A percentile compares a stretch with the other conserved stretches of the same genome.
Conservation (phyloP, 2,888 invertebrate species). For the Teleogryllus oceanicus region DNA sequence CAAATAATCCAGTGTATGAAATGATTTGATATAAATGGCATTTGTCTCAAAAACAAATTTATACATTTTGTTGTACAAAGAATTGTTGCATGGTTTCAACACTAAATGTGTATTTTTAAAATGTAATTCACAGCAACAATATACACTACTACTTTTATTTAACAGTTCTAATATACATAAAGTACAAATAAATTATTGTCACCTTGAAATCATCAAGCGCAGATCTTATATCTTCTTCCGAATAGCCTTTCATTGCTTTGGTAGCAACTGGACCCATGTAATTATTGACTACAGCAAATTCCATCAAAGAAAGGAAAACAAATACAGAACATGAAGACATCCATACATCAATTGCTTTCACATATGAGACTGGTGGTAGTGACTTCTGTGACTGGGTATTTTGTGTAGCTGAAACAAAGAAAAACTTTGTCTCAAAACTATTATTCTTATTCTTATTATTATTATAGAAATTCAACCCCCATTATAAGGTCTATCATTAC, state of each 20-base stretch:
- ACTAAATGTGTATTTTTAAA: no score
- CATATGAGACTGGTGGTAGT: constrained; percentile 85
- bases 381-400: constrained; percentile 88
- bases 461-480: neutral
- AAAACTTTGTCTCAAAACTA: constrained; percentile 22
- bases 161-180: neutral
- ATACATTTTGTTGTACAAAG: no score
- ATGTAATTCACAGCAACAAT: neutral
- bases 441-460: no score
- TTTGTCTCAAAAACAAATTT: no score
- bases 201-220: constrained; percentile 76
- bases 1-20: no score
- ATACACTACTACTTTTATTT: neutral
- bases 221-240: constrained; percentile 73
- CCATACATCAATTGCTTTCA: constrained; percentile 90
- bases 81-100: no score
- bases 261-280: constrained; percentile 84
- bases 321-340: constrained; percentile 90
- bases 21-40: no score
- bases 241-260: constrained; percentile 86
- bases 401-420: constrained; percentile 67
- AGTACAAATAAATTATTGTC: constrained; percentile 31
- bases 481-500: no score
- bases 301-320: constrained; percentile 85
- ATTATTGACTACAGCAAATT: constrained; percentile 86